Percentiles rank a stretch among this genome's conserved stretches.
Evolutionary conservation across 2,113 vertebrate species (phyloP).

Genomic region (Channa argus): DNA sequence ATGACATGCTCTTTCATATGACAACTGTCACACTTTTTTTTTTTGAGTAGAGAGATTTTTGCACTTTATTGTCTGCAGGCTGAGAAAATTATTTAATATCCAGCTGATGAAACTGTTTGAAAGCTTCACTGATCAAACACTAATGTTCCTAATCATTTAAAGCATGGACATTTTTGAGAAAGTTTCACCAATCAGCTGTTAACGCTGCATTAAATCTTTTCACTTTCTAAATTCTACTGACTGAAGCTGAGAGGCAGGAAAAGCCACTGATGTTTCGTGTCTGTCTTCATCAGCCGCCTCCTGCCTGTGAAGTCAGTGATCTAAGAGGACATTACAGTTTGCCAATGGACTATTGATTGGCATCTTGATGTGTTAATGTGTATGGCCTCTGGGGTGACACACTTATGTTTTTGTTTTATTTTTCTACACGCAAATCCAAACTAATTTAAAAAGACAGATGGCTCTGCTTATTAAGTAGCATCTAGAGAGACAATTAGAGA

Average conservation of each 20-base stretch:
- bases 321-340: constrained; percentile 40
- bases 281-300: constrained; percentile 42
- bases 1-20: background rate
- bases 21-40: background rate
- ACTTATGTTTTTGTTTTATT: constrained; percentile 41
- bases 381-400: constrained; percentile 7
- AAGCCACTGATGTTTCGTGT: constrained; percentile 44
- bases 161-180: constrained; percentile 4
- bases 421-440: constrained; percentile 12
- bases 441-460: constrained; percentile 67
- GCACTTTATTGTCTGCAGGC: constrained; percentile 31
- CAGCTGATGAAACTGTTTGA: constrained; percentile 45
- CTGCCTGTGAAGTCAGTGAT: constrained; percentile 35
- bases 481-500: constrained; percentile 57
- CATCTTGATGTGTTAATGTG: constrained; percentile 38
- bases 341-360: constrained; percentile 35
- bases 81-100: constrained; percentile 37
- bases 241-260: constrained; percentile 38
- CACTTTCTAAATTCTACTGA: constrained; percentile 27
- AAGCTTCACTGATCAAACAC: constrained; percentile 28
- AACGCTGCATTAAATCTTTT: background rate
- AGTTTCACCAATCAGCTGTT: constrained; percentile 8
- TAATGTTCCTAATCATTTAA: constrained; percentile 19
- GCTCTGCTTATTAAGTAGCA: constrained; percentile 53
- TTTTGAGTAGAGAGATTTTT: constrained; percentile 1